Conservation (phyloP, 1,140 invertebrate genomes). For the Bombus cullumanus region DNA sequence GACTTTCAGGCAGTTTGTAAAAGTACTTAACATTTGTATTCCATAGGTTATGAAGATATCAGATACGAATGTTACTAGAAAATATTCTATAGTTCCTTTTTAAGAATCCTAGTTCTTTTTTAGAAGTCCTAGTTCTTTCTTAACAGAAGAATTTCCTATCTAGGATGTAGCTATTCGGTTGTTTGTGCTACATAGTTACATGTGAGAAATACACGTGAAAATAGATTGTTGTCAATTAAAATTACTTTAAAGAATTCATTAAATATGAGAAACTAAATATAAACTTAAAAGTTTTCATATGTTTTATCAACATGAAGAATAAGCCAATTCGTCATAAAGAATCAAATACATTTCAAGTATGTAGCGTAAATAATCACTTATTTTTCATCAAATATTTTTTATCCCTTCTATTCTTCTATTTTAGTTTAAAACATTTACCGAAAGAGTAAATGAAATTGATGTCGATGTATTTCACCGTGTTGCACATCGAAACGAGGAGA, state of each 20-base stretch:
- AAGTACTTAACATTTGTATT: neutral
- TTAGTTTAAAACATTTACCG: slow-evolving; percentile 93
- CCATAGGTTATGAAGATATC: neutral
- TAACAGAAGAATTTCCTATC: neutral
- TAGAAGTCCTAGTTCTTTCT: no score
- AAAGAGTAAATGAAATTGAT: slow-evolving; percentile 92
- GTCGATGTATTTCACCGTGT: slow-evolving; percentile 91
- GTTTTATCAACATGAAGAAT: slow-evolving; percentile 85
- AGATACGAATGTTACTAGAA: neutral
- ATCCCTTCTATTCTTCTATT: slow-evolving; percentile 67
- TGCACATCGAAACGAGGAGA: slow-evolving; percentile 87
- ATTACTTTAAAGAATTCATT: neutral
- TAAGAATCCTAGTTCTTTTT: no score
- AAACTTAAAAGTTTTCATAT: neutral
- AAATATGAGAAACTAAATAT: neutral
- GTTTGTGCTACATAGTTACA: neutral
- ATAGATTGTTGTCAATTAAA: neutral
- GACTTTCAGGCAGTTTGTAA: neutral
- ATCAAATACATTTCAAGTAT: slow-evolving; percentile 91
- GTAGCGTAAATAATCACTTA: slow-evolving; percentile 86
- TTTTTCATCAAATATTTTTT: slow-evolving; percentile 83
- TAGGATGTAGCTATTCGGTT: neutral
- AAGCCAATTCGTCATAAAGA: slow-evolving; percentile 91
- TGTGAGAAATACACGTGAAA: slow-evolving; percentile 6
- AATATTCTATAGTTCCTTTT: neutral